Percentiles rank a stretch among this genome's conserved stretches.
These are phyloP conservation scores for Smithornis capensis DNA, from an alignment of 2,113 vertebrate genomes.

Conservation along the genomic window DNA sequence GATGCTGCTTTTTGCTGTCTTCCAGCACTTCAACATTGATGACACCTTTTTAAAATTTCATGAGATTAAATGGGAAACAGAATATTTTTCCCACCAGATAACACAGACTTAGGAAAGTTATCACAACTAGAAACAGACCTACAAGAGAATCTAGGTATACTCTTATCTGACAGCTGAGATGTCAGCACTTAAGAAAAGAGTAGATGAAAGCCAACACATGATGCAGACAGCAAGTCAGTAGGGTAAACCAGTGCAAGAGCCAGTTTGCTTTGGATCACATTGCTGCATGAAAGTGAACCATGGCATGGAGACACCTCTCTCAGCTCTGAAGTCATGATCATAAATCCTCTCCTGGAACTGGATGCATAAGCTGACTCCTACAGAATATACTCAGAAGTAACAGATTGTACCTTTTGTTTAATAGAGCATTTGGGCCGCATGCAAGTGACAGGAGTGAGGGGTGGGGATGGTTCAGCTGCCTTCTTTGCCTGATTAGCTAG, in stretches of 20 bases:
- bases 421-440: neutral
- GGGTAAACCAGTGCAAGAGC: neutral
- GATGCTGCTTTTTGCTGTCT: neutral
- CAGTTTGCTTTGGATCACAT: neutral
- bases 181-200: neutral
- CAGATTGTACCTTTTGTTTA: neutral
- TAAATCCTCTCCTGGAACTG: neutral
- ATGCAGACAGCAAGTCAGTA: neutral
- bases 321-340: neutral
- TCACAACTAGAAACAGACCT: neutral
- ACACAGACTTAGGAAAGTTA: neutral
- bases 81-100: neutral
- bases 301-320: neutral
- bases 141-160: neutral
- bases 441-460: fast-evolving
- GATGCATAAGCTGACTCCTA: neutral
- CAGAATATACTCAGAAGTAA: neutral
- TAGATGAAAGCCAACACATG: fast-evolving
- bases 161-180: neutral
- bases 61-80: neutral
- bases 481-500: neutral
- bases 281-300: neutral
- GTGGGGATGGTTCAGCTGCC: neutral
- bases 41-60: neutral
- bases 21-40: neutral